Conservation (phyloP, 1,140 invertebrate species). For the Leptopilina boulardi region DNA sequence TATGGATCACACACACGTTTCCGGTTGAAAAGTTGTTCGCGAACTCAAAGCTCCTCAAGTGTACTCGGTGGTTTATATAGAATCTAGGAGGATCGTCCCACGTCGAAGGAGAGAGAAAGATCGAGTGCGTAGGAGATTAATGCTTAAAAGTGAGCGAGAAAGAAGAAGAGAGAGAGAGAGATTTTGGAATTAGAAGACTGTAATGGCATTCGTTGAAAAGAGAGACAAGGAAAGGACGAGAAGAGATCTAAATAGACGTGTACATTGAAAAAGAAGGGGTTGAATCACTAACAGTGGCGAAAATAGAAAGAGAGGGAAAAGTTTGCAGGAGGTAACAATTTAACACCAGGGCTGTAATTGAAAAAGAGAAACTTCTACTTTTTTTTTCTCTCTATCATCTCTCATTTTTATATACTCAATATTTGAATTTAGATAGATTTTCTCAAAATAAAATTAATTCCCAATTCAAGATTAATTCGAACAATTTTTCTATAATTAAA, state of each 20-base stretch:
- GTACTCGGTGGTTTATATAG: conserved; percentile 72
- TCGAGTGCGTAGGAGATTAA: conserved; percentile 18
- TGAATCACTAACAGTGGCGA: not conserved
- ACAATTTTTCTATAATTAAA: too few relatives aligned
- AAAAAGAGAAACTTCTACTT: not conserved
- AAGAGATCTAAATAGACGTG: conserved; percentile 41
- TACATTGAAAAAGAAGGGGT: conserved; percentile 52
- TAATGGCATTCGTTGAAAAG: not conserved
- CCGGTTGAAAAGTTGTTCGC: conserved; percentile 51
- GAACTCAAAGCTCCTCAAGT: conserved; percentile 56
- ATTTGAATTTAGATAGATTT: too few relatives aligned
- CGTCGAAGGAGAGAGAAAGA: conserved; percentile 52
- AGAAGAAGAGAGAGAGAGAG: not conserved
- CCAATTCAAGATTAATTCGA: too few relatives aligned
- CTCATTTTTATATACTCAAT: not conserved
- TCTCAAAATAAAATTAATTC: too few relatives aligned
- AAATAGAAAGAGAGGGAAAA: conserved; percentile 45
- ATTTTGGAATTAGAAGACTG: not conserved
- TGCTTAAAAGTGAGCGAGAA: conserved; percentile 34
- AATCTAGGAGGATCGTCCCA: conserved; percentile 68
- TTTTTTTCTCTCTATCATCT: not conserved
- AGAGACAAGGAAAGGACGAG: conserved; percentile 10
- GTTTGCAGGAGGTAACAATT: conserved; percentile 32
- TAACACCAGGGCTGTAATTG: conserved; percentile 5
- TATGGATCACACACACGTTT: conserved; percentile 44